Evolutionary conservation across 2,888 invertebrate species (phyloP).

Genomic region (Sinodicranocentrus sp.): DNA sequence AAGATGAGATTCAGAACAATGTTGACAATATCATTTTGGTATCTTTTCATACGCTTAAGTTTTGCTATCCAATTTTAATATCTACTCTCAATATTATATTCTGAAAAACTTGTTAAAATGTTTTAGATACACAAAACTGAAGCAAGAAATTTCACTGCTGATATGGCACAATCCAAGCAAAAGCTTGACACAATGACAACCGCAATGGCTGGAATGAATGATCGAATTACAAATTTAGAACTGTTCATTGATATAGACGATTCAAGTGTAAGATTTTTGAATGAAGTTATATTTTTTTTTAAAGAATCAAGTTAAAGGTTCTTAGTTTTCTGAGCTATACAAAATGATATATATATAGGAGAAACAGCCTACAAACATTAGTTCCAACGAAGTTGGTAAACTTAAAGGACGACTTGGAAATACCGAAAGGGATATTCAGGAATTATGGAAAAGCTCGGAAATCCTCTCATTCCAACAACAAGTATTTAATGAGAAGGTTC

Average conservation of each 20-base stretch:
- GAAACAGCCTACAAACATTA: slow-evolving; percentile 17
- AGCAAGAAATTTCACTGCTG: slow-evolving; percentile 58
- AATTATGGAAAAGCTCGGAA: slow-evolving; percentile 72
- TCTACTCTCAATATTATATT: too few species aligned
- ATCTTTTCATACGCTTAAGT: background rate
- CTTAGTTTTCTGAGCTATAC: too few species aligned
- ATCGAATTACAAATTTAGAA: slow-evolving; percentile 60
- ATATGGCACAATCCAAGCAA: slow-evolving; percentile 50
- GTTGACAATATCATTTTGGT: slow-evolving; percentile 69
- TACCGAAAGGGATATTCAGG: slow-evolving; percentile 65
- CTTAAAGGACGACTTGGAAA: slow-evolving; percentile 45
- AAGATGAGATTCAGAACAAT: slow-evolving; percentile 65
- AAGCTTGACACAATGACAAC: slow-evolving; percentile 54
- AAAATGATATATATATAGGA: too few species aligned
- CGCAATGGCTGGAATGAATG: slow-evolving; percentile 33
- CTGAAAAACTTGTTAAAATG: too few species aligned
- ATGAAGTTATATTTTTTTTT: too few species aligned
- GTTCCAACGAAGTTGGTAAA: slow-evolving; percentile 47
- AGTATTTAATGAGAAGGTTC: slow-evolving; percentile 56
- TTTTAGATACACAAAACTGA: slow-evolving; percentile 69
- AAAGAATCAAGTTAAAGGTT: too few species aligned
- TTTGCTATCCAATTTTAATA: too few species aligned
- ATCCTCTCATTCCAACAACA: slow-evolving; percentile 70
- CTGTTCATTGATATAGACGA: slow-evolving; percentile 60
- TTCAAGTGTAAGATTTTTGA: slow-evolving; percentile 11